Evolutionary conservation across 2,888 invertebrate genomes (phyloP).

Genomic region (Antheraea yamamai): DNA sequence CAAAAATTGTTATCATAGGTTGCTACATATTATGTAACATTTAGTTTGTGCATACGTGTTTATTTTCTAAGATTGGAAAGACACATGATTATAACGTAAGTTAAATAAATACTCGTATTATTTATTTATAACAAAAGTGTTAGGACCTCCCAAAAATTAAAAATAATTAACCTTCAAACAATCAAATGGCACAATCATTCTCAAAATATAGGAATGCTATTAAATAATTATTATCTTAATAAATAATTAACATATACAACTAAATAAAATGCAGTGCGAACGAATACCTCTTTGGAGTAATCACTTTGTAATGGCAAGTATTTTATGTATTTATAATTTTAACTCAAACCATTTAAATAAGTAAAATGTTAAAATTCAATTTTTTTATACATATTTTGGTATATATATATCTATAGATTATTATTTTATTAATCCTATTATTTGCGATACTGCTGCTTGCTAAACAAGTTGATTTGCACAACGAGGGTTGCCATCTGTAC

Average conservation of each 20-base stretch:
- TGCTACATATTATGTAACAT: not conserved
- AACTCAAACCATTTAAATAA: not conserved
- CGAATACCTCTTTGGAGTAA: conserved; percentile 64
- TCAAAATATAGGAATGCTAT: conserved; percentile 34
- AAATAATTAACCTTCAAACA: conserved; percentile 35
- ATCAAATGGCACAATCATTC: conserved; percentile 43
- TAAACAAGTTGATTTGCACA: not conserved
- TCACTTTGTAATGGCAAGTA: conserved; percentile 71
- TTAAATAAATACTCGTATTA: conserved; percentile 9
- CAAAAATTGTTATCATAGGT: not conserved
- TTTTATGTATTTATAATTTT: not conserved
- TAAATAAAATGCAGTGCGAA: conserved; percentile 52
- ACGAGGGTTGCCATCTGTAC: too few relatives aligned
- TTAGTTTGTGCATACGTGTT: not conserved
- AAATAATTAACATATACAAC: conserved; percentile 42
- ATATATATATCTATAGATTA: too few relatives aligned
- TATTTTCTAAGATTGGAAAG: not conserved
- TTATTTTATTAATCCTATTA: not conserved
- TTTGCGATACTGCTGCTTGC: not conserved
- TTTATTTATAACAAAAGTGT: conserved; percentile 20
- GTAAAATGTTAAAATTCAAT: not conserved
- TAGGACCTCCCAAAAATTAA: conserved; percentile 22
- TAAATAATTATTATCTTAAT: conserved; percentile 23
- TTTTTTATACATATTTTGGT: too few relatives aligned
- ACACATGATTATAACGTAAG: not conserved